Percentiles rank a stretch among this genome's conserved stretches.
phyloP scores from a whole-genome alignment of 2,797 vertebrate genomes.

The Prunella strophiata region DNA sequence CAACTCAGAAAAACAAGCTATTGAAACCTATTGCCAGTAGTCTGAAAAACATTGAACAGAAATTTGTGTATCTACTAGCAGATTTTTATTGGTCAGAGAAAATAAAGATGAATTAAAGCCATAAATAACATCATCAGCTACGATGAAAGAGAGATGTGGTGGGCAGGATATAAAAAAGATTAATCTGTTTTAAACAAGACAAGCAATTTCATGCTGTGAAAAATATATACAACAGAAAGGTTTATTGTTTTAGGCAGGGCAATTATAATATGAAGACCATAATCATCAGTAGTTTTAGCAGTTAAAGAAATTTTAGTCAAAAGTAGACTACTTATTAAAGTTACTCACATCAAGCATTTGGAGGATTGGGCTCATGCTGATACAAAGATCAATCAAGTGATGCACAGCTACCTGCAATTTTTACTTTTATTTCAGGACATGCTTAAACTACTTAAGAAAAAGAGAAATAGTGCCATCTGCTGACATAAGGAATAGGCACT shows the following conservation, averaged over 20 bases:
- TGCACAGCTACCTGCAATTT: slow-evolving; percentile 4
- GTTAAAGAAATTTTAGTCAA: slow-evolving; percentile 40
- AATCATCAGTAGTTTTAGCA: slow-evolving; percentile 21
- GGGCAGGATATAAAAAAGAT: slow-evolving; percentile 23
- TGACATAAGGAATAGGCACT: slow-evolving; percentile 14
- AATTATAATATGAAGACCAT: slow-evolving; percentile 43
- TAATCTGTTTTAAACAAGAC: slow-evolving; percentile 42
- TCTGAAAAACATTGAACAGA: neutral
- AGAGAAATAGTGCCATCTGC: slow-evolving; percentile 78
- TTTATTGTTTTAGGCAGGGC: slow-evolving; percentile 44
- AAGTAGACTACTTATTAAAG: slow-evolving; percentile 28
- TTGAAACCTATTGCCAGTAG: neutral
- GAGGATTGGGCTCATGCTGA: slow-evolving; percentile 47
- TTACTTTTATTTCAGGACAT: slow-evolving; percentile 9
- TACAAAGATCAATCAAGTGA: slow-evolving; percentile 53
- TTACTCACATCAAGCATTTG: slow-evolving; percentile 49
- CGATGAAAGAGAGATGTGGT: neutral
- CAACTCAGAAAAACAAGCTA: neutral
- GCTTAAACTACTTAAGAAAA: neutral
- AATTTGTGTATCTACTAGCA: neutral
- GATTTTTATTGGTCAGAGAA: slow-evolving; percentile 35
- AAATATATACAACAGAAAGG: slow-evolving; percentile 37
- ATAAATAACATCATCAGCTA: slow-evolving; percentile 44
- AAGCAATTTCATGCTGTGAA: slow-evolving; percentile 46
- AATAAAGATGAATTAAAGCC: slow-evolving; percentile 39